Evolutionary conservation across 2,888 invertebrate species (phyloP), one percentile per base, ranked within the genome.

Genomic region (Altica lythri): DNA sequence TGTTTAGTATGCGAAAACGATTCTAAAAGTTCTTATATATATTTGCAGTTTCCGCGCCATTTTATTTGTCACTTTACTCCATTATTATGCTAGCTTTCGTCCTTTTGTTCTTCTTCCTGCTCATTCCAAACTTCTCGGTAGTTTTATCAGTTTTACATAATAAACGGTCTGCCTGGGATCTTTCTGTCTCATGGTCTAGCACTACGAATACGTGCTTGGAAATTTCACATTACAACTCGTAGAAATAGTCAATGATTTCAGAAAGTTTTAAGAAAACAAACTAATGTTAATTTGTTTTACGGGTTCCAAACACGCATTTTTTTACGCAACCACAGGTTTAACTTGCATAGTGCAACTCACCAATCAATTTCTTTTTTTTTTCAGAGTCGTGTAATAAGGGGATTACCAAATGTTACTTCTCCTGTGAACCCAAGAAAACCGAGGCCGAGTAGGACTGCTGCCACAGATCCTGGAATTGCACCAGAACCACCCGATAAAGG

Each of bases 401-500:
- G 71, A 65, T 66, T 70, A 60, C 65, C 70, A 46, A 65, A 65
- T 56, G 69, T 72, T 57, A 68, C 66, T 59, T 61, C 66, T 49
- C 63, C 62, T 53, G 63, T 67, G 49, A 69, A 59, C 55, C 57
- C 63, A 38, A 68, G 71, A 58, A 71, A 71, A 61, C 65, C 67
- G 51, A 68, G 72, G 35, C 66, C 67, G 35, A 70, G 69, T 49
- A 67, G 69, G 56, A 63, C 68, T 35, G 61, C 64, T 34, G 61
- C 59, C 48, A 57, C 61, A 46, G 67, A 68, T 51, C 45, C 63
- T 46, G 69, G 66, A 48, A 66, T 65, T 43, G 68, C 69, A 18
- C 71, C 71, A 48, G 73, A 72, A 65, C 70, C 68, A 14, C 65
- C 69, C 38, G 72, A 72, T 62, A 72, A 73, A 72, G 72, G 72